A percentile compares a stretch with the other conserved stretches of the same genome.
phyloP scores from a whole-genome alignment of 2,888 invertebrate genomes.

The Noctua janthina region DNA sequence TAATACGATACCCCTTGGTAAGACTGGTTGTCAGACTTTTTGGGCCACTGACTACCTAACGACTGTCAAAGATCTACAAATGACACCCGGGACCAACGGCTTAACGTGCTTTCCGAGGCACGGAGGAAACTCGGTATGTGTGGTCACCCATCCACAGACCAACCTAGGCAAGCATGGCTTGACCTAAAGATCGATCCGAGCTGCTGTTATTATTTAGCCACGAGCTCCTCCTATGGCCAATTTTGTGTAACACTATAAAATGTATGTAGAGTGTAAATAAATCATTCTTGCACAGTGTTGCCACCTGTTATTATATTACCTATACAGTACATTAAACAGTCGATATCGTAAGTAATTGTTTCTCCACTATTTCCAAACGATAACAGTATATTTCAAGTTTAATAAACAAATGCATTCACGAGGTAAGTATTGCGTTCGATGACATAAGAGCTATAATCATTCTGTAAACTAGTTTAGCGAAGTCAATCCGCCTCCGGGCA shows the following conservation, averaged over 20 bases:
- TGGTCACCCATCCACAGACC: too few species aligned
- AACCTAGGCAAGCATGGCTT: too few species aligned
- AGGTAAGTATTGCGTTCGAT: slow-evolving; percentile 56
- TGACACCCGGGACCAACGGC: too few species aligned
- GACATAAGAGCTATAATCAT: slow-evolving; percentile 64
- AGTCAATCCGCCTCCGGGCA: slow-evolving; percentile 50
- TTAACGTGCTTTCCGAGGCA: too few species aligned
- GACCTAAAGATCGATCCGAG: too few species aligned
- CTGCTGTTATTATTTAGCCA: too few species aligned
- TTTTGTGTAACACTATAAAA: background rate
- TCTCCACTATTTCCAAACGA: slow-evolving; percentile 33
- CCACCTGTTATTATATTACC: background rate
- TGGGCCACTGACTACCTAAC: too few species aligned
- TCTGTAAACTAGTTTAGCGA: slow-evolving; percentile 58
- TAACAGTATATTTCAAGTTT: slow-evolving; percentile 57
- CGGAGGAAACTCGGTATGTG: too few species aligned
- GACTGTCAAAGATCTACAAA: too few species aligned
- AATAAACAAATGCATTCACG: slow-evolving; percentile 59
- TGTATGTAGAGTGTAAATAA: background rate
- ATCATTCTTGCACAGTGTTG: background rate
- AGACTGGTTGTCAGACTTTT: too few species aligned
- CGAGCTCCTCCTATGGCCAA: background rate
- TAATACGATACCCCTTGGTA: too few species aligned
- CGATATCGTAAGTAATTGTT: slow-evolving; percentile 20
- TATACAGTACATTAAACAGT: background rate